These are phyloP conservation scores for Sphaerodactylus townsendi DNA, from an alignment of 2,113 vertebrate species.

Conservation along the genomic window DNA sequence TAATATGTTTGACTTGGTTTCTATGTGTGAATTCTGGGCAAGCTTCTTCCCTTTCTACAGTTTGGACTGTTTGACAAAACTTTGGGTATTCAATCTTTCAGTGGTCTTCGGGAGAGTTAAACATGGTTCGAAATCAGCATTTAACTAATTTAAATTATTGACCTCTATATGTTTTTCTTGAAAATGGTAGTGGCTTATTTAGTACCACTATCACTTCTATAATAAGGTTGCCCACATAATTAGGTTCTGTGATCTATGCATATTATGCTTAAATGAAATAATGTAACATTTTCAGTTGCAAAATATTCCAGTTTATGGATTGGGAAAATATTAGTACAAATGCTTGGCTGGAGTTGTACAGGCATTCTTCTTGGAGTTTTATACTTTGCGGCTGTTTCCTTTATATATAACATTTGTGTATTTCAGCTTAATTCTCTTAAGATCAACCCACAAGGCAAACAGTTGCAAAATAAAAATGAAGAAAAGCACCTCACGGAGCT, in stretches of 20 bases:
- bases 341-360: conserved; percentile 37
- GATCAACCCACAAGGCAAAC: conserved; percentile 76
- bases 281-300: conserved; percentile 21
- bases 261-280: conserved; percentile 5
- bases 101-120: background rate
- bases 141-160: conserved; percentile 12
- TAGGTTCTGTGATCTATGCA: conserved; percentile 6
- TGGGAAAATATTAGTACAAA: conserved; percentile 41
- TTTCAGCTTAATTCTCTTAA: conserved; percentile 75
- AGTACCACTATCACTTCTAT: background rate
- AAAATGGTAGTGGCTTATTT: background rate
- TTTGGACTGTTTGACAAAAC: background rate
- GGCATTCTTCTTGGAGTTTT: conserved; percentile 48
- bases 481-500: conserved; percentile 37
- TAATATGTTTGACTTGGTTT: background rate
- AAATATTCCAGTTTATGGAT: conserved; percentile 26
- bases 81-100: background rate
- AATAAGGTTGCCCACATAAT: background rate
- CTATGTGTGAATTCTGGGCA: background rate
- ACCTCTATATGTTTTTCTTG: background rate
- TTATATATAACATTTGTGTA: conserved; percentile 77
- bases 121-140: background rate
- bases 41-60: background rate
- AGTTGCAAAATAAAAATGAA: conserved; percentile 59
- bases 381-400: conserved; percentile 50